These are phyloP conservation scores for Miltochrista miniata DNA, from an alignment of 2,888 invertebrate species.

Conservation along the genomic window DNA sequence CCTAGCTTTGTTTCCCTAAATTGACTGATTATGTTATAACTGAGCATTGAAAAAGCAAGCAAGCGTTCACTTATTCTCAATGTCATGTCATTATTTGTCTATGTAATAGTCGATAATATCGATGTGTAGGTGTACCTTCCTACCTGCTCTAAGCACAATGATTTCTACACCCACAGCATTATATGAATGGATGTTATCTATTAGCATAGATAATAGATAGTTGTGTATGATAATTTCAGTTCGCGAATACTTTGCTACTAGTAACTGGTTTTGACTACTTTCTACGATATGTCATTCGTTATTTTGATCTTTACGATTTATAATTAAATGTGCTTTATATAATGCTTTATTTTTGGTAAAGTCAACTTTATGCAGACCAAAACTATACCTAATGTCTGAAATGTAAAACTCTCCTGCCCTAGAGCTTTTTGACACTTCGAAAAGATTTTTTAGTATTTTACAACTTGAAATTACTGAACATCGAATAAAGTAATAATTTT, in stretches of 20 bases:
- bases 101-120: constrained; percentile 24
- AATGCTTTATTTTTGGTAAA: no score
- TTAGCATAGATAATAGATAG: constrained; percentile 3
- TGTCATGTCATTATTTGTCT: constrained; percentile 29
- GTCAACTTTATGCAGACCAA: no score
- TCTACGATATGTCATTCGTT: constrained; percentile 2
- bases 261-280: neutral
- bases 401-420: no score
- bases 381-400: no score
- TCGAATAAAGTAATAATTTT: no score
- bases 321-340: no score
- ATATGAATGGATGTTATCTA: constrained; percentile 1
- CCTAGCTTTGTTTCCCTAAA: no score
- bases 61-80: constrained; percentile 28
- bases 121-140: constrained; percentile 24
- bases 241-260: neutral
- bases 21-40: no score
- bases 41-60: neutral
- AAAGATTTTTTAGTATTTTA: no score
- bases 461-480: no score
- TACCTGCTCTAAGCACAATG: constrained; percentile 23
- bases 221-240: constrained; percentile 4
- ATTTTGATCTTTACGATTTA: no score
- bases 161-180: constrained; percentile 10
- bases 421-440: no score